Base-by-base conservation (phyloP, 1,140 invertebrate genomes). In the Drosophila yakuba region DNA sequence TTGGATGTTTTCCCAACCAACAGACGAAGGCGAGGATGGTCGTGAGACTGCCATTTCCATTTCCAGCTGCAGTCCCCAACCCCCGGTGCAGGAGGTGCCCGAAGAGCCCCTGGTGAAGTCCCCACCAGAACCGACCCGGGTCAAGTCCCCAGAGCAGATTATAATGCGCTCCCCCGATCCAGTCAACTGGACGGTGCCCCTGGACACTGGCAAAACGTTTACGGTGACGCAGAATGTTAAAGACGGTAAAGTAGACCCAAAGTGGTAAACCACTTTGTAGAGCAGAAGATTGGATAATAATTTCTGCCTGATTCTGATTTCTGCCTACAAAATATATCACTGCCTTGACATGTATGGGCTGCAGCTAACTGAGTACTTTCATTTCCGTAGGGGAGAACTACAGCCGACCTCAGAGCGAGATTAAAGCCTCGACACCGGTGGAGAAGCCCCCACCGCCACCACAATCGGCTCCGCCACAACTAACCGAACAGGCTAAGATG, bases 141-240 rank as follows among this genome's bases (percentile, higher is more conserved):
- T 98, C 57, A 98, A 98, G 93, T 98, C 97, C 2, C 97, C 97
- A 6, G 97, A 98, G 93, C 97, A 98, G 91, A 96, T 97, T 93
- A 95, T 97, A 81, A 96, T 98, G 95, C 95, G 97, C 52, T 97
- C 97, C 10, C 97, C 97, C 6, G 97, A 97, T 93, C 97, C 97
- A 55, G 97, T 98, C 82, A 98, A 98, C 92, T 98, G 97, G 97
- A 98, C 97, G 20, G 97, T 98, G 60, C 97, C 97, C 50, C 94
- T 98, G 74, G 97, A 98, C 92, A 98, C 97, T 64, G 97, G 97
- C 67, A 97, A 97, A 94, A 97, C 97, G 7, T 97, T 98, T 93
- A 97, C 97, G 45, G 97, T 97, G 74, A 97, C 97, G 38, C 97
- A 97, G 93, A 97, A 97, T 93, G 96, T 97, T 75, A 95, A 96